Evolutionary conservation across 2,113 vertebrate species (phyloP).

Genomic region (Sturnira hondurensis): DNA sequence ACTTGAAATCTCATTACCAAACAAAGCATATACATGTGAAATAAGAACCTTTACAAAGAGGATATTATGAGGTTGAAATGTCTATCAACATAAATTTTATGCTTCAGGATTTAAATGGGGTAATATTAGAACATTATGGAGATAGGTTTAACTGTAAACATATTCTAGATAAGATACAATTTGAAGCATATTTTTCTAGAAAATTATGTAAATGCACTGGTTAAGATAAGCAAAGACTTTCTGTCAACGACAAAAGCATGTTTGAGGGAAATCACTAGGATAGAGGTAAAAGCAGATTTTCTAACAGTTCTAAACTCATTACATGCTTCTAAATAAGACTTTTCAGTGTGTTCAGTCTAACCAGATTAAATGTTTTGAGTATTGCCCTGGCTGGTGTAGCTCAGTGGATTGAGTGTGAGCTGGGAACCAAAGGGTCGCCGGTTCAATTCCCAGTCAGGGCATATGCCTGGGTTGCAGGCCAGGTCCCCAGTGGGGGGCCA

Average conservation of each 20-base stretch:
- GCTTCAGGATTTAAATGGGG: neutral
- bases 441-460: too few relatives aligned
- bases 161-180: neutral
- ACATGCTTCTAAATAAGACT: slow-evolving; percentile 54
- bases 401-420: too few relatives aligned
- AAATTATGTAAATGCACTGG: neutral
- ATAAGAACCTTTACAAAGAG: neutral
- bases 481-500: too few relatives aligned
- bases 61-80: neutral
- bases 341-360: slow-evolving; percentile 42
- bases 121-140: neutral
- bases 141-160: neutral
- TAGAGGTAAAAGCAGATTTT: slow-evolving; percentile 17
- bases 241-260: neutral
- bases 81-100: neutral
- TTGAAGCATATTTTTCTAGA: neutral
- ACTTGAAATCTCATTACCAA: neutral
- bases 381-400: too few relatives aligned
- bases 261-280: neutral
- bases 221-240: neutral
- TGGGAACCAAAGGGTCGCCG: too few relatives aligned
- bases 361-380: slow-evolving; percentile 55
- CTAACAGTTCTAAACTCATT: slow-evolving; percentile 11
- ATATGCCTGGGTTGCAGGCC: too few relatives aligned
- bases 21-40: neutral